Evolutionary conservation across 2,113 vertebrate species (phyloP).

Genomic region (Saiga tatarica): DNA sequence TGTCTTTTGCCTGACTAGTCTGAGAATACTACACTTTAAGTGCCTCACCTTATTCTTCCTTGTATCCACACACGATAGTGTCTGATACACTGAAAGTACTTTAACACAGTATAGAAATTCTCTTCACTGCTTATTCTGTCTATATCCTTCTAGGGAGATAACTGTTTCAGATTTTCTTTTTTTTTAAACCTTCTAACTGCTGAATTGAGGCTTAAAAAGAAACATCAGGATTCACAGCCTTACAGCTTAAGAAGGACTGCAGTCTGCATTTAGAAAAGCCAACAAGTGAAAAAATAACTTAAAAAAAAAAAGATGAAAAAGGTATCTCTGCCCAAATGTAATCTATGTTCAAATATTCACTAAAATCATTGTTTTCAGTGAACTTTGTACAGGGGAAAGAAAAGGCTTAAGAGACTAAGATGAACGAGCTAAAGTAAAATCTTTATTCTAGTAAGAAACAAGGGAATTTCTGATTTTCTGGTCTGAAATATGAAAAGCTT

Average conservation of each 20-base stretch:
- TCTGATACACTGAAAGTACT: background rate
- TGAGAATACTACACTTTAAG: background rate
- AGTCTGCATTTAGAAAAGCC: background rate
- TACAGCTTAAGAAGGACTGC: background rate
- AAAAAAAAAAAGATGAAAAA: background rate
- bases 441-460: slow-evolving; percentile 13
- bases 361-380: background rate
- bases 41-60: background rate
- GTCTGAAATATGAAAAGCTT: background rate
- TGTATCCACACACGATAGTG: background rate
- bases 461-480: background rate
- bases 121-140: background rate
- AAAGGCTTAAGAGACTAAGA: background rate
- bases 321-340: background rate
- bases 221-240: background rate
- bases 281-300: background rate
- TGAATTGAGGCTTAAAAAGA: slow-evolving; percentile 3
- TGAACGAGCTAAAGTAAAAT: background rate
- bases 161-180: background rate
- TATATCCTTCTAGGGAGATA: background rate
- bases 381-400: background rate
- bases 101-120: background rate
- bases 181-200: background rate
- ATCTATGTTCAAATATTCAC: slow-evolving; percentile 22
- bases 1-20: background rate